These are phyloP conservation scores for Galleria mellonella DNA, from an alignment of 1,140 invertebrate genomes.

Conservation along the genomic window DNA sequence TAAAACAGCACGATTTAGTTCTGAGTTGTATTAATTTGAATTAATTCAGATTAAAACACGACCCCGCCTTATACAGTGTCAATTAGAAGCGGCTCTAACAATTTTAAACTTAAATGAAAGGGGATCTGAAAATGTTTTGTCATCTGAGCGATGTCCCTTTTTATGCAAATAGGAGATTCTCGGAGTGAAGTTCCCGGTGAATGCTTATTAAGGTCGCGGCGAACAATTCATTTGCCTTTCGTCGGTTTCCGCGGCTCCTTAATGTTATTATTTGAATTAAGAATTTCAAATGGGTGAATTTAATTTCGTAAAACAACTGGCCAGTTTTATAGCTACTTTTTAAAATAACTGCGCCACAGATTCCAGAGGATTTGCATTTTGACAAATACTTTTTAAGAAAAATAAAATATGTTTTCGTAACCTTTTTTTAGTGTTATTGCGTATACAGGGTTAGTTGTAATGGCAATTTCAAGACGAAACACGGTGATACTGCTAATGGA, in stretches of 20 bases:
- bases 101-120: slow-evolving; percentile 66
- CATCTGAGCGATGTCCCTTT: slow-evolving; percentile 53
- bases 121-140: slow-evolving; percentile 54
- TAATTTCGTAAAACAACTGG: slow-evolving; percentile 6
- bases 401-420: too few species aligned
- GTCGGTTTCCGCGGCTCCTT: slow-evolving; percentile 18
- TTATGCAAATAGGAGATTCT: slow-evolving; percentile 54
- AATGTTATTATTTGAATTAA: slow-evolving; percentile 57
- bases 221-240: slow-evolving; percentile 44
- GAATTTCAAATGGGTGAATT: slow-evolving; percentile 6
- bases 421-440: too few species aligned
- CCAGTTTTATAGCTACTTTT: background rate
- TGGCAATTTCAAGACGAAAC: too few species aligned
- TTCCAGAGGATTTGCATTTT: slow-evolving; percentile 1
- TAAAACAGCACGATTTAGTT: slow-evolving; percentile 5
- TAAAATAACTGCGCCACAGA: background rate
- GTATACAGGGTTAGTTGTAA: background rate
- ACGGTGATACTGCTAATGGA: too few species aligned
- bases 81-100: slow-evolving; percentile 48
- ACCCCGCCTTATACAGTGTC: slow-evolving; percentile 34
- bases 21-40: slow-evolving; percentile 39
- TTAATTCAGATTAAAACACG: slow-evolving; percentile 44
- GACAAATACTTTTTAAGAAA: background rate
- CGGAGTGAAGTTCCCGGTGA: slow-evolving; percentile 28
- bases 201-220: slow-evolving; percentile 38